Conservation (phyloP, 2,113 vertebrate species). For the Anser brachyrhynchus region DNA sequence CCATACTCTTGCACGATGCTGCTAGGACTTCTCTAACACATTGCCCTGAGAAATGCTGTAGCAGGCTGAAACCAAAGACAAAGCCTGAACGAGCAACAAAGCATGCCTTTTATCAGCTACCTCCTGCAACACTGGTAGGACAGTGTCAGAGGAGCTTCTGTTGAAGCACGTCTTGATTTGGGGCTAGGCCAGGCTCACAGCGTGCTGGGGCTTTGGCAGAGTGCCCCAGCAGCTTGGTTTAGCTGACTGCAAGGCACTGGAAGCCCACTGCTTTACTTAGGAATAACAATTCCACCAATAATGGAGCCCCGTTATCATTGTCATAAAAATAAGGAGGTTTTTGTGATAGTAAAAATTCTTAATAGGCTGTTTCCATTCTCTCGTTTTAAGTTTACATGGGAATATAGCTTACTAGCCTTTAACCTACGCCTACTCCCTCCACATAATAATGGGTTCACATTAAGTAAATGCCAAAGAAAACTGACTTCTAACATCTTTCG, state of each 20-base stretch:
- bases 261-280: neutral
- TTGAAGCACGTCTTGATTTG: neutral
- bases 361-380: neutral
- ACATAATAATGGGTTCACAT: constrained; percentile 12
- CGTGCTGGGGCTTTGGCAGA: neutral
- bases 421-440: constrained; percentile 23
- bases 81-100: neutral
- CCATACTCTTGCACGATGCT: neutral
- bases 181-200: neutral
- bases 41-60: neutral
- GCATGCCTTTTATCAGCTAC: neutral
- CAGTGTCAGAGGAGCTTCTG: neutral
- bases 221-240: neutral
- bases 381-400: neutral
- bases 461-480: constrained; percentile 59
- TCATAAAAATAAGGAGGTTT: neutral
- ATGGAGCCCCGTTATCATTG: neutral
- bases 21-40: neutral
- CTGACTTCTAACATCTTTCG: constrained; percentile 15
- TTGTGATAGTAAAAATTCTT: neutral
- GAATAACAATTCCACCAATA: neutral
- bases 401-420: constrained; percentile 22
- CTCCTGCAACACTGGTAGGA: neutral
- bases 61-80: neutral
- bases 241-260: neutral